A percentile compares a stretch with the other conserved stretches of the same genome.
phyloP scores from a whole-genome alignment of 2,797 vertebrate genomes.

The Sphenopsis melanotis region DNA sequence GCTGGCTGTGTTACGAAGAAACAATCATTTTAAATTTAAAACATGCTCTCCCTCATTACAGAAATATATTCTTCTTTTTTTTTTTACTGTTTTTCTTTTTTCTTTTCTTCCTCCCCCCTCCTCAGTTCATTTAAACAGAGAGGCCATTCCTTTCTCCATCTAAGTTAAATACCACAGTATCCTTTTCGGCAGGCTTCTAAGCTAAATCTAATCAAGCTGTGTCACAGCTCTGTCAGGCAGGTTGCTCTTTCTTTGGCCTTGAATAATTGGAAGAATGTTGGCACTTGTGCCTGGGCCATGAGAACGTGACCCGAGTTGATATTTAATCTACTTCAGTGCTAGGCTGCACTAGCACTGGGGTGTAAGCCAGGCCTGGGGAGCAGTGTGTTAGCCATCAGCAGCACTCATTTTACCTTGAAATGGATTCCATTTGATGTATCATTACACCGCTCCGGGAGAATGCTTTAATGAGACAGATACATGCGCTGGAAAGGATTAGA shows the following conservation, averaged over 20 bases:
- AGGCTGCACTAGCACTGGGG: constrained; percentile 70
- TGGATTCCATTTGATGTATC: constrained; percentile 68
- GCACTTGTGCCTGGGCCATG: constrained; percentile 79
- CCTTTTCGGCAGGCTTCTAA: constrained; percentile 74
- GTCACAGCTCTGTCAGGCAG: constrained; percentile 74
- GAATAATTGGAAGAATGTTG: constrained; percentile 82
- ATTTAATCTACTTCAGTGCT: constrained; percentile 78
- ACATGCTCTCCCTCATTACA: constrained; percentile 16
- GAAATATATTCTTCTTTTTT: neutral
- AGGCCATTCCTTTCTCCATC: constrained; percentile 67
- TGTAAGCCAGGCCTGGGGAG: constrained; percentile 59
- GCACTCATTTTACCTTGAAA: constrained; percentile 68
- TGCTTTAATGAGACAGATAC: constrained; percentile 70
- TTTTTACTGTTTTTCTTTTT: neutral
- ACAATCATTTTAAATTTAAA: neutral
- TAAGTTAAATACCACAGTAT: constrained; percentile 73
- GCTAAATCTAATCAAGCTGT: constrained; percentile 76
- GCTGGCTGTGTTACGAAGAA: neutral
- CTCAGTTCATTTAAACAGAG: constrained; percentile 42
- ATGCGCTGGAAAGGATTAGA: constrained; percentile 63
- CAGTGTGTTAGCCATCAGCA: constrained; percentile 68
- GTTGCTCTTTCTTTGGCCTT: constrained; percentile 76
- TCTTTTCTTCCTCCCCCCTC: neutral
- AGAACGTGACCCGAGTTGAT: constrained; percentile 79
- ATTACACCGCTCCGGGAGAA: constrained; percentile 64